Evolutionary conservation across 2,888 invertebrate genomes (phyloP).

Genomic region (Trichogramma evanescens): DNA sequence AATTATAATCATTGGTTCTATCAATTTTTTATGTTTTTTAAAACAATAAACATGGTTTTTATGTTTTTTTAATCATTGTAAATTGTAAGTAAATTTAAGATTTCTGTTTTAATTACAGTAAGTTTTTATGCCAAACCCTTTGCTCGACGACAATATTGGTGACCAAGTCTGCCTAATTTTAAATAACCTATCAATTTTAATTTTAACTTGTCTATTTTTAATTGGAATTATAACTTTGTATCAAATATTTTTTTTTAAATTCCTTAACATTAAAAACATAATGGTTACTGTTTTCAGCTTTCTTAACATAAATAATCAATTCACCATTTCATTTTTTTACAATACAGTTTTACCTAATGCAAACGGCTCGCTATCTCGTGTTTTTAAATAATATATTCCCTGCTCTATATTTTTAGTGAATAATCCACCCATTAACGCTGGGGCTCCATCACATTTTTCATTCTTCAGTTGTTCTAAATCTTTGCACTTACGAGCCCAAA

Average conservation of each 20-base stretch:
- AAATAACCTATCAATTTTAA: no score
- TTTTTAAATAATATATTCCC: conserved; percentile 32
- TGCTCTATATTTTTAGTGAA: conserved; percentile 6
- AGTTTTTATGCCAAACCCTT: no score
- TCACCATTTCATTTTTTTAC: background rate
- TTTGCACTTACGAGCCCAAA: conserved; percentile 19
- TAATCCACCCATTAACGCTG: conserved; percentile 19
- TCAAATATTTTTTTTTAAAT: background rate
- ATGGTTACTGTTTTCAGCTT: background rate
- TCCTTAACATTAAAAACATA: background rate
- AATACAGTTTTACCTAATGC: conserved; percentile 24
- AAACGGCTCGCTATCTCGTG: conserved; percentile 26
- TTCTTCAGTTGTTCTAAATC: conserved; percentile 15
- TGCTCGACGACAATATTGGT: no score
- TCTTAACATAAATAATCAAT: background rate
- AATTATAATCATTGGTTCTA: no score
- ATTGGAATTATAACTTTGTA: background rate
- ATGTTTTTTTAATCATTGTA: no score
- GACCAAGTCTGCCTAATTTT: no score
- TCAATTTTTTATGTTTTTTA: no score
- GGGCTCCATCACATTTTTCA: conserved; percentile 11
- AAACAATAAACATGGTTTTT: no score
- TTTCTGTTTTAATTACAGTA: no score
- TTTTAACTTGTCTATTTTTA: no score
- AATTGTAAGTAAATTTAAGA: no score